Evolutionary conservation across 2,113 vertebrate species (phyloP), one percentile per base, ranked within the genome.

Genomic region (Oncorhynchus nerka): DNA sequence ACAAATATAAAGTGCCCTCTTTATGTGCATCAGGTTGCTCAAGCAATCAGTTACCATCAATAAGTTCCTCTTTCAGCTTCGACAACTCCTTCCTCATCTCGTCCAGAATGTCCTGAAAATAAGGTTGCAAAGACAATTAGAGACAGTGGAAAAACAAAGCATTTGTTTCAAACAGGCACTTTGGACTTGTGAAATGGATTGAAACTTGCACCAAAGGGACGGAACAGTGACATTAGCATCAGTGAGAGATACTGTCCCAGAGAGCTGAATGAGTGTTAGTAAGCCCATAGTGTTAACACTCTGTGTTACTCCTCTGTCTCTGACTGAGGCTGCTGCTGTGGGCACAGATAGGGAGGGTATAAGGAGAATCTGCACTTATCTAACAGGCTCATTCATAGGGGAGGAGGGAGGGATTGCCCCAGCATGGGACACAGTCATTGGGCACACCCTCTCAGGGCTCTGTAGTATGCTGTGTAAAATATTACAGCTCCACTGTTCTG

Each of bases 21-120:
- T 15, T 67, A 22, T 26, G 22, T 67, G 8, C 12, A n/a, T n/a
- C 11, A 30, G 59, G 59, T 8, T 62, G 12, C 22, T 24, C 59
- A 45, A 45, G 39, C 9, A 22, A 24, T 62, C n/a, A 91, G 89
- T 93, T 91, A 99, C 98, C 98, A 91, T 99, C 97, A 84, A 99
- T 97, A 84, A 99, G 96, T 86, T 99, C 98, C 86, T 99, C 97
- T 94, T 99, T 99, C 92, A 99, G 94, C 90, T 99, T 99, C 0
- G 95, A 94, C 91, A 99, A 88, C 90, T 99, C 98, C 93, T 99
- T 99, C 78, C 97, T 97, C 98, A 99, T 99, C 93, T 99, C 98
- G 77, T 99, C 97, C 94, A 99, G 94, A 89, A 99, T 99, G 84
- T 99, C 98, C 98, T 99, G 49, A 59, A 89, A 82, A 55, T 8